Evolutionary conservation across 2,113 vertebrate genomes (phyloP), one percentile per base, ranked within the genome.

Genomic region (Megaceryle torquata): DNA sequence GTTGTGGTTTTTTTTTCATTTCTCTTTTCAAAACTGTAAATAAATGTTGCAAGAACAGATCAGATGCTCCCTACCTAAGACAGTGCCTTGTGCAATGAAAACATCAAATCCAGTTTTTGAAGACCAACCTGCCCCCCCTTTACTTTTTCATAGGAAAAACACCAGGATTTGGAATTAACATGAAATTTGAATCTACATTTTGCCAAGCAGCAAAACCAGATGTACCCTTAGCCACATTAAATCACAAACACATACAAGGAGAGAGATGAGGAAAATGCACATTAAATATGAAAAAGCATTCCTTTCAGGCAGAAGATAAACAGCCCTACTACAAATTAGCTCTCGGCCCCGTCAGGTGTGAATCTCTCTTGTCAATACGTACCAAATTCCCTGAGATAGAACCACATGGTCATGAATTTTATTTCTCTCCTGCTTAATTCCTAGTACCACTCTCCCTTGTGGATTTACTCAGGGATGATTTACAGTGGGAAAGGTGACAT

Each of bases 401-500:
- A 93, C 94, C 96, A 97, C 96, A 97, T 96, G 96, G 97, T 95
- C 95, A 96, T 97, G 97, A 97, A 97, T 97, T 97, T 97, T 95
- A 96, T 96, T 96, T 91, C 95, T 97, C 95, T 95, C 93, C 96
- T 95, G 96, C 95, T 97, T 96, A 97, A 96, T 97, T 97, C 96
- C 91, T 96, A 97, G 97, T 94, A 97, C 97, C 97, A 69, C 95
- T 95, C 95, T 97, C 97, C 97, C 97, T 97, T 95, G 97, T 94
- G 97, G 97, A 95, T 97, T 97, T 95, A 97, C 96, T 95, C 95
- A 96, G 93, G 96, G 94, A 97, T 97, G 97, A 97, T 97, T 97
- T 97, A 97, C 97, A 97, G 97, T 97, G 96, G 96, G 97, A 97
- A 97, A 97, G 97, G 97, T 97, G 97, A 97, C 97, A 97, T 97